Evolutionary conservation across 2,797 vertebrate species (phyloP), one percentile per base, ranked within the genome.

Genomic region (Gallinago nigripennis): DNA sequence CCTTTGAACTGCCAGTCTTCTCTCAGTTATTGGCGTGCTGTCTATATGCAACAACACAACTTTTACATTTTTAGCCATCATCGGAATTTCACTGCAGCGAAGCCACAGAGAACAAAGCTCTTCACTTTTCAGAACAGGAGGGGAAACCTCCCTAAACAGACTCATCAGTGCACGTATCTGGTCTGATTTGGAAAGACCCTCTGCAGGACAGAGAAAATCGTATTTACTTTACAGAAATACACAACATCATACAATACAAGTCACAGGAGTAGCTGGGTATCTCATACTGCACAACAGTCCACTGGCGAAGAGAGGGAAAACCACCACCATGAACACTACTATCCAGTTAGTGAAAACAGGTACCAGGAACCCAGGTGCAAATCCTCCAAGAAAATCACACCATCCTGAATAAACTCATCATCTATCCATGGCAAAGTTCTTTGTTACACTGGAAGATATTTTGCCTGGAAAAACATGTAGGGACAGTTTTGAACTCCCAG

Each of bases 401-500:
- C 57, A 54, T 14, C 24, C 70, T 46, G 24, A 76, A 76, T 69
- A 76, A 94, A 79, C 9, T 61, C n/a, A 57, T 31, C 35, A 69
- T 19, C 17, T 46, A 33, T 18, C 23, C 70, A 10, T 0, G 4
- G 43, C 54, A 84, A 61, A 84, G 24, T 15, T 82, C 18, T 72
- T 54, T 1, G 2, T 11, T 63, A 51, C 43, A 35, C 8, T 33
- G 28, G 25, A 88, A 54, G 20, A 82, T 8, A 33, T 1, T 76
- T 21, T 65, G 13, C 16, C 65, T 60, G 53, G 48, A 86, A 70
- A 37, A 4, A 63, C 0, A 0, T 0, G 1, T n/a, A 86, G 9
- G 43, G 90, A 76, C 0, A 0, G n/a, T 57, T 86, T 54, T 63
- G n/a, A 58, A n/a, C 16, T 84, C 35, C 8, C 28, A 0, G 1